Evolutionary conservation across 2,888 invertebrate species (phyloP).

Genomic region (Philhelius pedissequus): DNA sequence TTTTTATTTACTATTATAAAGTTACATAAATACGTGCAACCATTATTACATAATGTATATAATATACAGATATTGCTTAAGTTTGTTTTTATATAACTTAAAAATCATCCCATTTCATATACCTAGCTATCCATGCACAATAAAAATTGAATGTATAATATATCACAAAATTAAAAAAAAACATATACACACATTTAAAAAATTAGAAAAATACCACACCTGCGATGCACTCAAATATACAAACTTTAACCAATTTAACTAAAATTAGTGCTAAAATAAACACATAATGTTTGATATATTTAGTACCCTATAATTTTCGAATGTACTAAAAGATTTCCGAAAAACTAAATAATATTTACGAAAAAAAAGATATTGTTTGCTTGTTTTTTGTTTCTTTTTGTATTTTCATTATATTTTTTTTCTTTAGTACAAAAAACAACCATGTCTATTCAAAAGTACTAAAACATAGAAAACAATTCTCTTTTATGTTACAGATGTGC

Average conservation of each 20-base stretch:
- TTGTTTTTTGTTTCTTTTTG: conserved; percentile 23
- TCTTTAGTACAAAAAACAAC: conserved; percentile 52
- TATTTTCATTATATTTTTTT: conserved; percentile 42
- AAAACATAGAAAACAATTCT: conserved; percentile 66
- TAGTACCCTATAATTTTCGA: conserved; percentile 11
- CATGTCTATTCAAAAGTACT: conserved; percentile 56
- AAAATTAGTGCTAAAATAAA: conserved; percentile 23
- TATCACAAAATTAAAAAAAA: neutral
- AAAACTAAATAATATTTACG: neutral
- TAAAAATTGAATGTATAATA: neutral
- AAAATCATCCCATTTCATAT: conserved; percentile 16
- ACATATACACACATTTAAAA: neutral
- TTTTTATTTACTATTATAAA: neutral
- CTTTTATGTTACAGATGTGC: conserved; percentile 75
- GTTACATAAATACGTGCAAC: no score
- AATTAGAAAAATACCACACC: neutral
- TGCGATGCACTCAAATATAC: conserved; percentile 25
- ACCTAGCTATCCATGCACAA: conserved; percentile 7
- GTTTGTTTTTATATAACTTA: neutral
- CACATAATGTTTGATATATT: neutral
- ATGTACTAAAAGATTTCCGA: conserved; percentile 28
- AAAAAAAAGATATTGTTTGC: neutral
- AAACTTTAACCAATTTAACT: neutral
- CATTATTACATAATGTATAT: neutral
- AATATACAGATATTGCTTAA: neutral